Conservation (phyloP, 2,113 vertebrate species). For the Alethe diademata region DNA sequence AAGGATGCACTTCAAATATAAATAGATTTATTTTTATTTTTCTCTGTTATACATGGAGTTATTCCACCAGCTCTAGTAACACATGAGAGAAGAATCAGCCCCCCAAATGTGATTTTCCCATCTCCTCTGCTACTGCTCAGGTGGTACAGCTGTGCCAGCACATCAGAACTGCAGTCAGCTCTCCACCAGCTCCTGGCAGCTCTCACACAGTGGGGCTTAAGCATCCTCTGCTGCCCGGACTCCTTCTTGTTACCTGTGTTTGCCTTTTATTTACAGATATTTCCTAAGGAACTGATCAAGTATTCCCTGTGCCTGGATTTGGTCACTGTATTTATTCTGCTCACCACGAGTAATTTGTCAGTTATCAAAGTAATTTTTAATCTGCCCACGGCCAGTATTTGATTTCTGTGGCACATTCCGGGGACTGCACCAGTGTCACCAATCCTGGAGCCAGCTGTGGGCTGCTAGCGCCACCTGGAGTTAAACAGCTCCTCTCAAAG, state of each 20-base stretch:
- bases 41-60: neutral
- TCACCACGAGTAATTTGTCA: neutral
- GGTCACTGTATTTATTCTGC: neutral
- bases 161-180: neutral
- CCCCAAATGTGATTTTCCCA: neutral
- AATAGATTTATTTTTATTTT: neutral
- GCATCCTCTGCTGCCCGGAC: neutral
- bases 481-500: neutral
- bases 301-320: neutral
- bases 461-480: constrained; percentile 58
- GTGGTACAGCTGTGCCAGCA: neutral
- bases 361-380: neutral
- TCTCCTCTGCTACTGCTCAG: neutral
- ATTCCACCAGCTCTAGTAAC: neutral
- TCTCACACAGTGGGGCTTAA: neutral
- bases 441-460: neutral
- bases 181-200: neutral
- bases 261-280: neutral
- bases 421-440: neutral
- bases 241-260: neutral
- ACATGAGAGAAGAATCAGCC: neutral
- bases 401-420: neutral
- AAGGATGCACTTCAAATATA: neutral
- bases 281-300: neutral
- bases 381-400: neutral